phyloP scores from a whole-genome alignment of 2,797 vertebrate genomes.

The Xenops minutus region DNA sequence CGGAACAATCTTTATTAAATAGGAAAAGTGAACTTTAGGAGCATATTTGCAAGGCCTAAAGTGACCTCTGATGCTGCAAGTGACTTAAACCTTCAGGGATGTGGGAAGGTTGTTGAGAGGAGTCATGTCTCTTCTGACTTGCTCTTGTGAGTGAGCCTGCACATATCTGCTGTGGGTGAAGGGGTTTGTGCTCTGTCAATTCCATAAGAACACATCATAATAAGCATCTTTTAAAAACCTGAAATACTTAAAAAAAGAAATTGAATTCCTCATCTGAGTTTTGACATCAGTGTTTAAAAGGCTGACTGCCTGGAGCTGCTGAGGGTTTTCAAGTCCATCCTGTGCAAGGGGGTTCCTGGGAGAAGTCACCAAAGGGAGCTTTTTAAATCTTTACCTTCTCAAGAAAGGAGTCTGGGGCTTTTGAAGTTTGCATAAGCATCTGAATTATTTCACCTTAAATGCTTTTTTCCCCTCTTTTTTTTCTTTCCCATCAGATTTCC shows the following conservation, averaged over 20 bases:
- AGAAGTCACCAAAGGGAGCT: not conserved
- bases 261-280: not conserved
- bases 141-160: not conserved
- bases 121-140: not conserved
- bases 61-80: not conserved
- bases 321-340: not conserved
- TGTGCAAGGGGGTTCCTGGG: not conserved
- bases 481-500: slow-evolving; percentile 85
- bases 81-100: not conserved
- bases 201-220: not conserved
- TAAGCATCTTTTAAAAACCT: not conserved
- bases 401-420: not conserved
- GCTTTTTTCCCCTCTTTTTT: not conserved
- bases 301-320: not conserved
- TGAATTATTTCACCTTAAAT: not conserved
- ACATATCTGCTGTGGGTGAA: not conserved
- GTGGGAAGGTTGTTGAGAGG: not conserved
- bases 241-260: not conserved
- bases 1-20: not conserved
- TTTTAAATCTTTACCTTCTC: not conserved
- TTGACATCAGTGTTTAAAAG: not conserved
- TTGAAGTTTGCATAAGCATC: not conserved
- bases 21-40: not conserved
- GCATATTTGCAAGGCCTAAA: not conserved
- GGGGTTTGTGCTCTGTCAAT: not conserved